A percentile compares a stretch with the other conserved stretches of the same genome.
Evolutionary conservation across 2,888 invertebrate species (phyloP).

Genomic region (Cerceris ruficornis): DNA sequence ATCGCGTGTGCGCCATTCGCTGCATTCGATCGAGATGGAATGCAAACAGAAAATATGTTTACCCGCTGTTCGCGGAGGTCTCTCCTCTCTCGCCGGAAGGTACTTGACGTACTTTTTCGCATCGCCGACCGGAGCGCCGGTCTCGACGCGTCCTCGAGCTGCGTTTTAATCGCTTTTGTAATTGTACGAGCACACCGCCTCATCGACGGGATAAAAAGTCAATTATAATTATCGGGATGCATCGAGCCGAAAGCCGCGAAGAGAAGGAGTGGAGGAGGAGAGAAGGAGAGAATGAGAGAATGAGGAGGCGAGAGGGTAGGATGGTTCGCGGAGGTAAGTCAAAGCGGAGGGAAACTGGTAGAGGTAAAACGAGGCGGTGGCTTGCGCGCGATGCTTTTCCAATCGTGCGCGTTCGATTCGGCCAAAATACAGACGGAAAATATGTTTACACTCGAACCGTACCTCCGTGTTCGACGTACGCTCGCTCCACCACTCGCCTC

Average conservation of each 20-base stretch:
- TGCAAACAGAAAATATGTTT: conserved; percentile 55
- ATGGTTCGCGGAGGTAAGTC: too few relatives aligned
- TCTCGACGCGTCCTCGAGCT: not conserved
- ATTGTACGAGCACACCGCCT: conserved; percentile 22
- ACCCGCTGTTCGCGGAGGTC: conserved; percentile 3
- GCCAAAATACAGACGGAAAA: conserved; percentile 78
- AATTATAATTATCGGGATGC: conserved; percentile 48
- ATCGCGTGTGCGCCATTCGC: too few relatives aligned
- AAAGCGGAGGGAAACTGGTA: conserved; percentile 17
- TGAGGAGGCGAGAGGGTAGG: conserved; percentile 17
- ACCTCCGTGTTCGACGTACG: not conserved
- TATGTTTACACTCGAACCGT: conserved; percentile 71
- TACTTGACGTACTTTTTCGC: too few relatives aligned
- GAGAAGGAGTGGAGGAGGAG: conserved; percentile 27
- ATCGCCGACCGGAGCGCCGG: not conserved
- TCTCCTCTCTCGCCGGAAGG: not conserved
- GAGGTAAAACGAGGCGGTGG: conserved; percentile 11
- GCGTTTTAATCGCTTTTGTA: conserved; percentile 35
- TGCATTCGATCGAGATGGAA: conserved; percentile 12
- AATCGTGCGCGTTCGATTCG: conserved; percentile 60
- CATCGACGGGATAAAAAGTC: conserved; percentile 35
- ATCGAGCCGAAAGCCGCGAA: conserved; percentile 25
- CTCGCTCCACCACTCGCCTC: not conserved
- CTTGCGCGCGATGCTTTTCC: conserved; percentile 19
- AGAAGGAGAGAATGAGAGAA: not conserved